Evolutionary conservation across 2,113 vertebrate species (phyloP).

Genomic region (Proterorhinus semilunaris): DNA sequence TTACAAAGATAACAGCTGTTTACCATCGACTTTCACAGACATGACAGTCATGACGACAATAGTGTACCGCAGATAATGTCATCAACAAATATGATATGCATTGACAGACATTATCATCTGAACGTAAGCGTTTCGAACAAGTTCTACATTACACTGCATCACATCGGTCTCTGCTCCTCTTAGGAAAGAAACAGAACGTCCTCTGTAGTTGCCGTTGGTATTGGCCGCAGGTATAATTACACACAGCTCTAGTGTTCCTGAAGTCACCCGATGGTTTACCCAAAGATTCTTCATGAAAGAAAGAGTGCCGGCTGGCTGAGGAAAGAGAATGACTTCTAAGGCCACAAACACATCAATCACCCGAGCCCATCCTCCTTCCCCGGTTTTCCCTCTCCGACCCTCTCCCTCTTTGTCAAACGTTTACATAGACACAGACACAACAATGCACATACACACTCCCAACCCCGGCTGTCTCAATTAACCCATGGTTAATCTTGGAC

Average conservation of each 20-base stretch:
- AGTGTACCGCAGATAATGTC: slow-evolving; percentile 25
- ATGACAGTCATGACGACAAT: slow-evolving; percentile 43
- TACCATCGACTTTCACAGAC: slow-evolving; percentile 47
- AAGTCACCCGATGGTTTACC: slow-evolving; percentile 58
- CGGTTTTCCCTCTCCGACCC: slow-evolving; percentile 29
- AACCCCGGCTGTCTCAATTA: slow-evolving; percentile 84
- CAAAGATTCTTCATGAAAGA: slow-evolving; percentile 47
- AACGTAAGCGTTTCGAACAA: background rate
- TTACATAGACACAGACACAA: slow-evolving; percentile 28
- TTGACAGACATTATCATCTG: slow-evolving; percentile 5
- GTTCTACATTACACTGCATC: too few relatives aligned
- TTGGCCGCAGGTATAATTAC: slow-evolving; percentile 29
- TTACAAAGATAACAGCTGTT: slow-evolving; percentile 59
- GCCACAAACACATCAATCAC: slow-evolving; percentile 80
- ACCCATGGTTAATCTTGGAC: slow-evolving; percentile 86
- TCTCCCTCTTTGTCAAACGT: slow-evolving; percentile 40
- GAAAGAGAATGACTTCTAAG: slow-evolving; percentile 75
- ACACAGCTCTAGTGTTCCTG: slow-evolving; percentile 56
- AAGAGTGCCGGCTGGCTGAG: slow-evolving; percentile 42
- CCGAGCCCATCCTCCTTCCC: slow-evolving; percentile 58
- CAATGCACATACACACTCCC: slow-evolving; percentile 45
- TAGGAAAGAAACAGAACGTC: background rate
- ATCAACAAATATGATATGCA: slow-evolving; percentile 7
- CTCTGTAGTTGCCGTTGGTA: background rate
- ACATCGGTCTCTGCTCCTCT: background rate